Evolutionary conservation across 2,888 invertebrate genomes (phyloP).

Genomic region (Nomada ruficornis): DNA sequence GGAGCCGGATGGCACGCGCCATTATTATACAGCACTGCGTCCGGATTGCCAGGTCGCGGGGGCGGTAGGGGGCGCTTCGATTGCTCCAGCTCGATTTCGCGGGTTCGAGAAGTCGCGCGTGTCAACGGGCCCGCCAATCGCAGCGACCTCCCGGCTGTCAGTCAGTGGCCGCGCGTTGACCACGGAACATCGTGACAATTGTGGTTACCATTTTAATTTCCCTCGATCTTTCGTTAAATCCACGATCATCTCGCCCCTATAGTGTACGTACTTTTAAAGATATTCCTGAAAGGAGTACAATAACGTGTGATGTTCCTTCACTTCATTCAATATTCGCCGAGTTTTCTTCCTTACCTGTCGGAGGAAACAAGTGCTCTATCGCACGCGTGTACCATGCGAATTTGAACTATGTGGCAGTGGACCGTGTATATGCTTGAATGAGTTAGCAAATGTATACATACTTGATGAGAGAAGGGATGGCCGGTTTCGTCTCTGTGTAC

Average conservation of each 20-base stretch:
- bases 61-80: conserved; percentile 47
- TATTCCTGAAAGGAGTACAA: background rate
- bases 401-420: conserved; percentile 19
- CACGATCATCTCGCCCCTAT: background rate
- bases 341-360: background rate
- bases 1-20: background rate
- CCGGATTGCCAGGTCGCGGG: conserved; percentile 52
- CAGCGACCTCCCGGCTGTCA: conserved; percentile 55
- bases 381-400: conserved; percentile 22
- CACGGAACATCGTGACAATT: conserved; percentile 32
- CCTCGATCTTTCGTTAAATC: conserved; percentile 1
- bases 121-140: conserved; percentile 63
- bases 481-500: background rate
- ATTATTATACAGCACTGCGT: conserved; percentile 51
- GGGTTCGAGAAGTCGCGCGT: conserved; percentile 67
- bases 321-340: background rate
- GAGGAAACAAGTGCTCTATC: conserved; percentile 1
- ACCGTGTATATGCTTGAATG: background rate
- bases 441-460: background rate
- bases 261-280: background rate
- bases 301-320: background rate
- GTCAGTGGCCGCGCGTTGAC: conserved; percentile 67
- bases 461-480: background rate
- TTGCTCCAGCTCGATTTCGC: conserved; percentile 67
- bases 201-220: background rate